Evolutionary conservation across 2,888 invertebrate species (phyloP).

Genomic region (Seladonia tumulorum): DNA sequence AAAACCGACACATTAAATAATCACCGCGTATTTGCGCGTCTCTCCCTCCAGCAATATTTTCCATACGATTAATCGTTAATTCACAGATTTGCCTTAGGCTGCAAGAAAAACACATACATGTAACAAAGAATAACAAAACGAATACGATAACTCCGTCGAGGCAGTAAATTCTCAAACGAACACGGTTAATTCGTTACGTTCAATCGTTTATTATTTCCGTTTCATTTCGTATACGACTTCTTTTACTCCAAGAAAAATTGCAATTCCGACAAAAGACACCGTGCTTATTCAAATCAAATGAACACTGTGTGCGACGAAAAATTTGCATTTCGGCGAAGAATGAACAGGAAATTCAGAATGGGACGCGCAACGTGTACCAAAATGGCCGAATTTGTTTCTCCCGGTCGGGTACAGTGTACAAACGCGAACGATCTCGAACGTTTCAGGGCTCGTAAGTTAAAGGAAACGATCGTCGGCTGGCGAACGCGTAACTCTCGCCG

Average conservation of each 20-base stretch:
- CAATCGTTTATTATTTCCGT: neutral
- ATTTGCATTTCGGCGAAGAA: neutral
- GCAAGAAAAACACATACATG: neutral
- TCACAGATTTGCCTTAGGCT: neutral
- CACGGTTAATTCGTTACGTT: neutral
- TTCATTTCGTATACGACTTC: neutral
- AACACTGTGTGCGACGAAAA: neutral
- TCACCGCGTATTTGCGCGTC: no score
- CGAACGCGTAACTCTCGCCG: constrained; percentile 22
- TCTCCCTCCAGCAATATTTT: neutral
- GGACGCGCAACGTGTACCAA: neutral
- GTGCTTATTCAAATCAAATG: neutral
- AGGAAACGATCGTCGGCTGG: constrained; percentile 16
- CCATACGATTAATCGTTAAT: neutral
- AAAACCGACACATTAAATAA: neutral
- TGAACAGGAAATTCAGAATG: neutral
- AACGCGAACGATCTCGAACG: neutral
- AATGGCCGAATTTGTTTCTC: neutral
- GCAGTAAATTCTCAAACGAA: neutral
- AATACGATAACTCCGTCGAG: neutral
- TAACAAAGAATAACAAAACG: neutral
- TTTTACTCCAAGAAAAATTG: neutral
- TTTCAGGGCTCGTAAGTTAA: neutral
- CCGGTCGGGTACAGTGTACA: neutral
- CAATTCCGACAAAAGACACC: neutral